Evolutionary conservation across 2,888 invertebrate species (phyloP), one percentile per base, ranked within the genome.

Genomic region (Prenolepis imparis): DNA sequence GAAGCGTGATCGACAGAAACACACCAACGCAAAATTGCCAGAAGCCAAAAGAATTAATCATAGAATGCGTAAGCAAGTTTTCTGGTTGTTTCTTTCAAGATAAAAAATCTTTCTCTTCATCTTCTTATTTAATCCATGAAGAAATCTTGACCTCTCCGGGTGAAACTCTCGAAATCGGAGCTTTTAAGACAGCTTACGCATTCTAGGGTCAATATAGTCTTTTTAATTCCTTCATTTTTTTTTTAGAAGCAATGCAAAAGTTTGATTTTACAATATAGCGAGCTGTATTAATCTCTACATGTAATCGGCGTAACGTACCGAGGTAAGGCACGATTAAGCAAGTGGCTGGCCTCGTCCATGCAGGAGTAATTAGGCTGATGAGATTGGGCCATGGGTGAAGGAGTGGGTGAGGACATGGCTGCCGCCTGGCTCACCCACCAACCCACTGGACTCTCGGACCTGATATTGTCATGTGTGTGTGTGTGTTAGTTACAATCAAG

Each of bases 381-480:
- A 92, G 92, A 93, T 91, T 93, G 92, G 85, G 92, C 90, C 86
- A 94, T 94, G 92, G 93, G 92, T 86, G 94, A 94, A 92, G 93
- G 92, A 89, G 94, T 94, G 91, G 94, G 94, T 92, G 94, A 94
- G 93, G 94, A 94, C 94, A 94, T 94, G 91, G 94, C 94, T 89
- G 94, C 94, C 87, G 94, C 94, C 93, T 94, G 94, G 92, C 94
- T 94, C 93, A 94, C 94, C 93, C 92, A 91, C 92, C 94, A 94
- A 91, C 93, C 94, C 91, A 94, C 93, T 91, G 94, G 94, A 92
- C 94, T 94, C 93, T 94, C 94, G 86, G 94, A 94, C 93, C 94
- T 94, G 91, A 91, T 91, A 92, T 91, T 89, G 91, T 89, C 91
- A 77, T 55, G 78, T 80, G 70, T 55, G 78, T 55, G 78, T 80